These are phyloP conservation scores for Megalopta genalis DNA, from an alignment of 1,140 invertebrate species.

Conservation along the genomic window DNA sequence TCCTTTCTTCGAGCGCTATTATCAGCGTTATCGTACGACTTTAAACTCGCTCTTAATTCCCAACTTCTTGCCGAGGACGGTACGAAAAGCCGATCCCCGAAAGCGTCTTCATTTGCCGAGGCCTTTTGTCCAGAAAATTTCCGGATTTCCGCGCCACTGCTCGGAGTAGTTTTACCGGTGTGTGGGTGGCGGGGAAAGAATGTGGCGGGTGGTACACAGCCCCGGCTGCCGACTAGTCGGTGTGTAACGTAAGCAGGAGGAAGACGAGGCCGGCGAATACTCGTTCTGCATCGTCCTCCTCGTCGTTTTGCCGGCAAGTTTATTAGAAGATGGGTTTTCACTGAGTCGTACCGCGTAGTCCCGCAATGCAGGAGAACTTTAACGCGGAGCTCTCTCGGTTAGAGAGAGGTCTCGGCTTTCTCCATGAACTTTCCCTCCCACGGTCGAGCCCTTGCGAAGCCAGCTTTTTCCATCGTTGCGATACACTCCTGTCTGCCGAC, in stretches of 20 bases:
- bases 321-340: constrained; percentile 56
- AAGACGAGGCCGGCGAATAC: not conserved
- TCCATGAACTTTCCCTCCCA: not conserved
- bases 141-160: constrained; percentile 22
- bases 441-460: too few relatives aligned
- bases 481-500: not conserved
- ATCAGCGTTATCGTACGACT: constrained; percentile 20
- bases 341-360: constrained; percentile 17
- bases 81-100: constrained; percentile 8
- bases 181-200: not conserved
- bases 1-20: not conserved
- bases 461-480: not conserved
- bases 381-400: not conserved
- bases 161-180: too few relatives aligned
- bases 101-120: constrained; percentile 24
- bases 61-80: constrained; percentile 12
- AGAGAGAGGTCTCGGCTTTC: constrained; percentile 2
- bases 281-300: constrained; percentile 38
- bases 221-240: not conserved
- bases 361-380: constrained; percentile 35
- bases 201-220: not conserved
- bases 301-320: constrained; percentile 54
- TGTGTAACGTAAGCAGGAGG: constrained; percentile 15
- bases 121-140: constrained; percentile 41
- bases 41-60: constrained; percentile 26